These are phyloP conservation scores for Micoletzkya japonica DNA, from an alignment of 2,888 invertebrate genomes.

Conservation along the genomic window DNA sequence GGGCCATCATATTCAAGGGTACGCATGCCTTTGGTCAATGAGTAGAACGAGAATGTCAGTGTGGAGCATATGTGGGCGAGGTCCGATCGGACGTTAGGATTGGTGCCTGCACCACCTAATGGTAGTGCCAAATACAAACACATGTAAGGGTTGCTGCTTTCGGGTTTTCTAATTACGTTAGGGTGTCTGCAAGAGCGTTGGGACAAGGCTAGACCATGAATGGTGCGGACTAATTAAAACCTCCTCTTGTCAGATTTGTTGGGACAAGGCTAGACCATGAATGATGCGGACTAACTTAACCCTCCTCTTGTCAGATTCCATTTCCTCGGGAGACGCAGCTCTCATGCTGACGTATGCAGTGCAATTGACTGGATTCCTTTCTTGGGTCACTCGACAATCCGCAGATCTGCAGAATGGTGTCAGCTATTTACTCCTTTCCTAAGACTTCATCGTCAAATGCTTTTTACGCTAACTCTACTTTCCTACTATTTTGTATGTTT, in stretches of 20 bases:
- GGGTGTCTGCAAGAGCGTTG: too few relatives aligned
- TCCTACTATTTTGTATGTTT: neutral
- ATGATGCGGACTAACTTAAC: too few relatives aligned
- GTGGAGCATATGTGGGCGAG: too few relatives aligned
- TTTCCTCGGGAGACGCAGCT: constrained; percentile 51
- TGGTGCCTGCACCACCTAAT: too few relatives aligned
- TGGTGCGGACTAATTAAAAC: too few relatives aligned
- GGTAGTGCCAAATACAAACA: too few relatives aligned
- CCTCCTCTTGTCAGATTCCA: constrained; percentile 30
- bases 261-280: too few relatives aligned
- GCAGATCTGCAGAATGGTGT: constrained; percentile 74
- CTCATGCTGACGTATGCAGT: constrained; percentile 56
- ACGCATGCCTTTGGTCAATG: neutral
- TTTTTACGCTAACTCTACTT: neutral
- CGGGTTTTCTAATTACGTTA: too few relatives aligned
- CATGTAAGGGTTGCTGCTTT: too few relatives aligned
- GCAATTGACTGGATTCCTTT: constrained; percentile 77
- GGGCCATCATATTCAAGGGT: constrained; percentile 72
- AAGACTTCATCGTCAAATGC: neutral
- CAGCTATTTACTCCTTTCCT: neutral
- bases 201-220: too few relatives aligned
- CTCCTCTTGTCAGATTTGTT: constrained; percentile 32
- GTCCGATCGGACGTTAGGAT: too few relatives aligned
- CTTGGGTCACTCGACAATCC: constrained; percentile 89
- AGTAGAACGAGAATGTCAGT: neutral